Evolutionary conservation across 2,888 invertebrate species (phyloP).

Genomic region (Nephrotoma guestfalica): DNA sequence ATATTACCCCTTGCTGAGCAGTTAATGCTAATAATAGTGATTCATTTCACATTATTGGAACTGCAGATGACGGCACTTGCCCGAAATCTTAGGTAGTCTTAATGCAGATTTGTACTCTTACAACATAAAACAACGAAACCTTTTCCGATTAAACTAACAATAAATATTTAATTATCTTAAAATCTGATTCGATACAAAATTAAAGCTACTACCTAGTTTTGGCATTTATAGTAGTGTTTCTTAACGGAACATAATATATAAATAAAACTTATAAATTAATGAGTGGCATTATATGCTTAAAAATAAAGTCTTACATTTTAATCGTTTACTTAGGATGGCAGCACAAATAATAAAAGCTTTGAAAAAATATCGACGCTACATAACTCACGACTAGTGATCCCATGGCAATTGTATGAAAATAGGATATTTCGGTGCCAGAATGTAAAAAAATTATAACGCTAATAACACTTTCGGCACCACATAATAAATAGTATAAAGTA

Average conservation of each 20-base stretch:
- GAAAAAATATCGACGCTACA: not conserved
- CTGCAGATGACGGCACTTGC: too few species aligned
- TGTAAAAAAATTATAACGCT: conserved; percentile 30
- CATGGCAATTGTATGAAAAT: not conserved
- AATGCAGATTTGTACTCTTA: too few species aligned
- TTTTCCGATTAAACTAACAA: too few species aligned
- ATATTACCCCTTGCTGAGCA: too few species aligned
- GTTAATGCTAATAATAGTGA: too few species aligned
- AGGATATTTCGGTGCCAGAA: not conserved
- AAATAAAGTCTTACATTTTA: not conserved
- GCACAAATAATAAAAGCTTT: not conserved
- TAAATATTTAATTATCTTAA: not conserved
- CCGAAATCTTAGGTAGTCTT: too few species aligned
- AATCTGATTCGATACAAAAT: not conserved
- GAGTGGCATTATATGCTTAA: not conserved
- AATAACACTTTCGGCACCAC: conserved; percentile 50
- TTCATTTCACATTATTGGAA: too few species aligned
- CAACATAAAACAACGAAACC: too few species aligned
- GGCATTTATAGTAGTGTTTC: not conserved
- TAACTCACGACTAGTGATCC: not conserved
- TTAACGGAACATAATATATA: not conserved
- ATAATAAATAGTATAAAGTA: conserved; percentile 48
- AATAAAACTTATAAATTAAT: not conserved
- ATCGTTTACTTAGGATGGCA: not conserved
- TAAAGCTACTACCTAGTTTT: not conserved